Evolutionary conservation across 2,888 invertebrate genomes (phyloP).

Genomic region (Venustoraphidia nigricollis): DNA sequence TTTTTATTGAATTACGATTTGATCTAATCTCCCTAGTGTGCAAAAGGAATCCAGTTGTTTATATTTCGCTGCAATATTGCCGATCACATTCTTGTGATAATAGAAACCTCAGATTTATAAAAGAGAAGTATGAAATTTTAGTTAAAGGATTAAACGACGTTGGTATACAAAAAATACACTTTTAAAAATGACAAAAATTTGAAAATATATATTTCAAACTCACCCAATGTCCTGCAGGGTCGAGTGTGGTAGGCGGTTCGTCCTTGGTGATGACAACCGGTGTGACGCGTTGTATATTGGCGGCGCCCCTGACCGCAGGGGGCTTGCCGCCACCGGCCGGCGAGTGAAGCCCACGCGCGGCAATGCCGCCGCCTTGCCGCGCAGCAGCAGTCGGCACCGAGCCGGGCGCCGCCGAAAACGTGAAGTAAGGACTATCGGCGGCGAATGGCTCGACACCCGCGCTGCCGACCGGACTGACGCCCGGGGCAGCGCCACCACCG

Average conservation of each 20-base stretch:
- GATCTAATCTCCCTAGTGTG: too few species aligned
- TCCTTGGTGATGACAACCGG: slow-evolving; percentile 12
- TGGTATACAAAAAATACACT: background rate
- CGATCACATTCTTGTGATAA: too few species aligned
- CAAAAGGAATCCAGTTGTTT: too few species aligned
- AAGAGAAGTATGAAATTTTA: too few species aligned
- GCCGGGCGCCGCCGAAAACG: slow-evolving; percentile 34
- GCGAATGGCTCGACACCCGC: slow-evolving; percentile 41
- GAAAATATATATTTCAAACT: slow-evolving; percentile 7
- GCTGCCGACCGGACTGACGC: slow-evolving; percentile 23
- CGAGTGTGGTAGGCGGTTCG: slow-evolving; percentile 22
- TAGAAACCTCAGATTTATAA: too few species aligned
- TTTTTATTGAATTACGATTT: too few species aligned
- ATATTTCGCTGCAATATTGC: too few species aligned
- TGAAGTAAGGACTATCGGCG: slow-evolving; percentile 45
- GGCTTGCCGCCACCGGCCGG: background rate
- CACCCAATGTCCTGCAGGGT: slow-evolving; percentile 21
- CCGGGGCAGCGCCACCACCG: slow-evolving; percentile 19
- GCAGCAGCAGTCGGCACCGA: slow-evolving; percentile 27
- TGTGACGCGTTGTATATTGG: background rate
- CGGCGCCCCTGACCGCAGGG: background rate
- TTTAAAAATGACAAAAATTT: background rate
- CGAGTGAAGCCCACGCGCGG: slow-evolving; percentile 17
- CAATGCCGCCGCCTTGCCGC: slow-evolving; percentile 39
- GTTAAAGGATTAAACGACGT: too few species aligned